phyloP scores from a whole-genome alignment of 30 jellyfish, hydroid and myxozoan genomes.

The Turritopsis dohrnii region DNA sequence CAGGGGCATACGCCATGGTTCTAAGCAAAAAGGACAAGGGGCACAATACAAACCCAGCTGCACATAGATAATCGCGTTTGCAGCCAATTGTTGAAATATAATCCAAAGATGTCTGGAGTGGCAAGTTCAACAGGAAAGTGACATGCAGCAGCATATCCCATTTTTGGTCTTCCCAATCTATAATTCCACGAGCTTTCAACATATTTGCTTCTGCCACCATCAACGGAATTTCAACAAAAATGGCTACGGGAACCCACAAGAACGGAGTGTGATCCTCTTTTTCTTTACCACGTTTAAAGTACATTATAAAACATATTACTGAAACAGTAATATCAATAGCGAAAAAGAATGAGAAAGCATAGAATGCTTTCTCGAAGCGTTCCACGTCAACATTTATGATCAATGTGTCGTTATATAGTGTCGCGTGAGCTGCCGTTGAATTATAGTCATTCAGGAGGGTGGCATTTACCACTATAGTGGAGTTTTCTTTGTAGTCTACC shows the following conservation, averaged over 20 bases:
- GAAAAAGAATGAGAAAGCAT: not conserved
- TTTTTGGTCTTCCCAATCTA: not conserved
- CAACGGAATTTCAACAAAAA: not conserved
- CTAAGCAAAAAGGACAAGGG: not conserved
- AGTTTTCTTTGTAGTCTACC: not conserved
- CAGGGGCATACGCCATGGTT: not conserved
- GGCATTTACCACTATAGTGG: not conserved
- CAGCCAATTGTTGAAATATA: not conserved
- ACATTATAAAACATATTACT: not conserved
- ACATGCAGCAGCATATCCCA: not conserved
- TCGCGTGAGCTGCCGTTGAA: not conserved
- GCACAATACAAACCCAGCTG: not conserved
- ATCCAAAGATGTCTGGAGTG: not conserved
- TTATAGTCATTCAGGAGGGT: not conserved
- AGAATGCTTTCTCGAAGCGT: not conserved
- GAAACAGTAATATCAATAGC: not conserved
- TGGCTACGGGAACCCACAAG: not conserved
- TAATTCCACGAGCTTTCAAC: not conserved
- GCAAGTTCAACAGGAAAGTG: not conserved
- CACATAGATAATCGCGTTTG: not conserved
- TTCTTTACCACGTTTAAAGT: not conserved
- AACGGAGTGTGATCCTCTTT: not conserved
- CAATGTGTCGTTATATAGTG: not conserved
- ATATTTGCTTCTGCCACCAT: not conserved
- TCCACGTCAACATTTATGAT: not conserved